phyloP scores from a whole-genome alignment of 2,113 vertebrate genomes.

The Manacus vitellinus region DNA sequence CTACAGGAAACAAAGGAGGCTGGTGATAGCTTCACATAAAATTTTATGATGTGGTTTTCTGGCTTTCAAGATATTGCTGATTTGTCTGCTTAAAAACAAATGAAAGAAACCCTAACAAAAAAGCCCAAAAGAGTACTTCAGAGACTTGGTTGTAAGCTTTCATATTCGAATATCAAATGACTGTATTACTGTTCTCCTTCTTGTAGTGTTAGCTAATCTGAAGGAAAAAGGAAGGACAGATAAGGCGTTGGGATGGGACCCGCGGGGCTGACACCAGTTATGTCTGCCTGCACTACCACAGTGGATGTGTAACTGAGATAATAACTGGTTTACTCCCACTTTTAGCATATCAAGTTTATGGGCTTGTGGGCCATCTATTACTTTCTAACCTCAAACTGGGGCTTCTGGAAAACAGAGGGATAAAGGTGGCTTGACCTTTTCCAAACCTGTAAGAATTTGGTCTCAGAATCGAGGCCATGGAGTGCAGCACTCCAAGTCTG shows the following conservation, averaged over 20 bases:
- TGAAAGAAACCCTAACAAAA: background rate
- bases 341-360: background rate
- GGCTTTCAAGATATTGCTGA: background rate
- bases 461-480: accelerated
- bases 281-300: background rate
- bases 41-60: slow-evolving; percentile 7
- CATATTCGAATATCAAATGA: background rate
- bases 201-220: background rate
- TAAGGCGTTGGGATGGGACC: background rate
- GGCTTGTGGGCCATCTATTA: background rate
- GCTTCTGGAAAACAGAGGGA: background rate
- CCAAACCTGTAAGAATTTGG: background rate
- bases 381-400: background rate
- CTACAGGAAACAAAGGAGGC: background rate
- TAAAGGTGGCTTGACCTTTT: background rate
- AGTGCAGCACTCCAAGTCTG: background rate
- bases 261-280: background rate
- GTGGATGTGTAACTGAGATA: background rate
- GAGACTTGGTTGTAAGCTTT: background rate
- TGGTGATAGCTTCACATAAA: background rate
- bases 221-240: background rate
- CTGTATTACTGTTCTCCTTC: background rate
- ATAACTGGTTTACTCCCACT: background rate
- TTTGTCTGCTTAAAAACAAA: background rate
- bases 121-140: background rate